phyloP scores from a whole-genome alignment of 2,888 invertebrate species.

The Euzophera pinguis region DNA sequence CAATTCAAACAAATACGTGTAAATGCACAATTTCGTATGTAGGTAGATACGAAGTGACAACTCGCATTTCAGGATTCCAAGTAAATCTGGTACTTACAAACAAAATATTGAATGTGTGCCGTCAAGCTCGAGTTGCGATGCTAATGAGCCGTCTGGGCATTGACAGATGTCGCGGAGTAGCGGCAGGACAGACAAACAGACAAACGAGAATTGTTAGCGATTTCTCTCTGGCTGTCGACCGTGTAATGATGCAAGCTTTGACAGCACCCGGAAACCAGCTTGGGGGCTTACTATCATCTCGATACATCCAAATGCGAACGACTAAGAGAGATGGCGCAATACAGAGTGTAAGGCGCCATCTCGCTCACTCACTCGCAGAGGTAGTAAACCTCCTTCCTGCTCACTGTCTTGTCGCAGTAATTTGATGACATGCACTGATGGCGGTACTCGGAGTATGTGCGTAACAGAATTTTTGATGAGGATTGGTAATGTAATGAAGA shows the following conservation, averaged over 20 bases:
- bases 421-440: neutral
- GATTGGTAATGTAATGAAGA: too few species aligned
- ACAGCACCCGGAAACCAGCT: slow-evolving; percentile 1
- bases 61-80: neutral
- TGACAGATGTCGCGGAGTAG: slow-evolving; percentile 35
- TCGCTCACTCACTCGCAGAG: too few species aligned
- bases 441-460: too few species aligned
- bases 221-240: slow-evolving; percentile 3
- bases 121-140: slow-evolving; percentile 27
- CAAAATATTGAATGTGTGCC: slow-evolving; percentile 11
- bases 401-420: neutral
- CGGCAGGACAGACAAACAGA: slow-evolving; percentile 10
- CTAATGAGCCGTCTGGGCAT: slow-evolving; percentile 40
- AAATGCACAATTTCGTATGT: too few species aligned
- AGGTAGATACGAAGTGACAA: neutral
- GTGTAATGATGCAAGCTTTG: slow-evolving; percentile 10
- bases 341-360: too few species aligned
- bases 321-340: too few species aligned
- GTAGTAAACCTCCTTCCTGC: too few species aligned
- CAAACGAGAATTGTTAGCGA: slow-evolving; percentile 11
- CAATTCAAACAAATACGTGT: too few species aligned
- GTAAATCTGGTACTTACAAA: neutral
- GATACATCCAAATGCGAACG: too few species aligned
- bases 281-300: neutral
- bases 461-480: too few species aligned